Evolutionary conservation across 2,113 vertebrate species (phyloP), one percentile per base, ranked within the genome.

Genomic region (Chiloscyllium plagiosum): DNA sequence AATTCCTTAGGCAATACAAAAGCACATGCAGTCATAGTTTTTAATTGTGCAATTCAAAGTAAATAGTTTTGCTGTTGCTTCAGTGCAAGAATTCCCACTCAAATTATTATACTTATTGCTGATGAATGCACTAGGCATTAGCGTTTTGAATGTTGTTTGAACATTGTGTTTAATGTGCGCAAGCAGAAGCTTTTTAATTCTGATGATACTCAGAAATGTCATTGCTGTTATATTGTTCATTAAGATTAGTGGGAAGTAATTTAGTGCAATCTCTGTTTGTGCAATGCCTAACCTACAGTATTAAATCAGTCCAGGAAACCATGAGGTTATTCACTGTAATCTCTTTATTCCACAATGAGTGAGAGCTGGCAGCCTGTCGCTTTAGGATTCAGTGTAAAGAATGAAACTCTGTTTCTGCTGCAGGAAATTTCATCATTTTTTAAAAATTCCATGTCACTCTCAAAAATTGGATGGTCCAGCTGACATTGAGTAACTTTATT

Each of bases 391-490:
- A 72, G 94, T 50, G 69, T 72, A 72, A 95, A 95, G 69, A 95
- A 70, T 70, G 94, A 76, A 72, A 76, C 94, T 95, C 94, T 95
- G 68, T 95, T 95, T 66, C 61, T 37, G 42, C 47, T 72, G 47
- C 94, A 95, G 94, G 94, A 70, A 70, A 95, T 70, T n/a, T 93
- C 61, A 33, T 90, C 50, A 90, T n/a, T 37, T 93, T 93, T 95
- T 17, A 70, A 95, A 95, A 50, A 70, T 72, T 95, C 68, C 47
- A 72, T 68, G 69, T 95, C 94, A 72, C 68, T 95, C 69, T 72
- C 50, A 95, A 95, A 72, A 70, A 70, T 95, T 95, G 94, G 94
- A 95, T 72, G 94, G 94, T n/a, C 68, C 47, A 52, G 26, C 69
- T 72, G 72, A 47, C 47, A 17, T 95, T 52, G 68, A 76, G 68